Evolutionary conservation across 1,140 invertebrate genomes (phyloP), one percentile per base, ranked within the genome.

Genomic region (Leptinotarsa lineolata): DNA sequence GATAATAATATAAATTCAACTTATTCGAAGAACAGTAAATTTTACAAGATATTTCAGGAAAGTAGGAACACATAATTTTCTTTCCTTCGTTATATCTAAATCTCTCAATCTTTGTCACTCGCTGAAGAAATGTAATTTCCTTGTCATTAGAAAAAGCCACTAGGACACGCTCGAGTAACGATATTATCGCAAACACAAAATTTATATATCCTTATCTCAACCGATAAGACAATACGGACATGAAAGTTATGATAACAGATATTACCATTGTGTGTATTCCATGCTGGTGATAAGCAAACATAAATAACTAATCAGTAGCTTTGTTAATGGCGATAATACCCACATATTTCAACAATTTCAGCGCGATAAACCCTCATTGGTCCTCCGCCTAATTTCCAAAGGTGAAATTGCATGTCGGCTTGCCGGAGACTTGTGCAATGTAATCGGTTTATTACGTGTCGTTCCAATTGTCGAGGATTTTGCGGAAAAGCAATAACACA

Each of bases 271-370:
- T 77, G 66, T 76, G 68, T 73, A 73, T 73, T 73, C 72, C 66
- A 76, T 73, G 75, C 45, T 70, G 70, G 70, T 75, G 76, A 77
- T 77, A 77, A 77, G 39, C 60, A 75, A 60, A 77, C 73, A 77
- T 73, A 77, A 77, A 77, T 77, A 73, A 72, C 76, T 75, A 75
- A 75, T 77, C 76, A 73, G 76, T 72, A 75, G 72, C 72, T 68
- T 48, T 75, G 70, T 77, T 75, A 77, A 66, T 69, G 68, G 61
- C 59, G 76, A 75, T 77, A 75, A 75, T 54, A 72, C 74, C 76
- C 64, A 66, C 71, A 75, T 75, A 69, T 65, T 64, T 24, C 30
- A 66, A 30, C 64, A 66, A 66, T 66, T 66, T 66, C 8, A 18
- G n/a, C 6, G 39, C 64, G 22, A 66, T 44, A 66, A 66, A 66